Percentiles rank a stretch among this genome's conserved stretches.
Evolutionary conservation across 2,113 vertebrate genomes (phyloP).

Genomic region (Procavia capensis): DNA sequence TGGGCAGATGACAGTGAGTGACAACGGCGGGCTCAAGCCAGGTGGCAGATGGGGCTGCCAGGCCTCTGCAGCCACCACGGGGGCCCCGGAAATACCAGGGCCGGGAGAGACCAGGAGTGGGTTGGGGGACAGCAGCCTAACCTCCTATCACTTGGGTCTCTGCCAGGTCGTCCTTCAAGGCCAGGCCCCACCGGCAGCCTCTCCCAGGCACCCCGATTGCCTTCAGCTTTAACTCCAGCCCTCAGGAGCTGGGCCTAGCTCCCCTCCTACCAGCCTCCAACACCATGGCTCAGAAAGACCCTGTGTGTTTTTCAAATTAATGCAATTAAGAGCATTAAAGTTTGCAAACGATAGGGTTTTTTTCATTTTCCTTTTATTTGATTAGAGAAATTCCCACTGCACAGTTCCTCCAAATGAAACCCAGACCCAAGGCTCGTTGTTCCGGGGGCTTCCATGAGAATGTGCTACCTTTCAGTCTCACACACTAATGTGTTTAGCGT

Average conservation of each 20-base stretch:
- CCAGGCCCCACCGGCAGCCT: background rate
- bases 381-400: slow-evolving; percentile 89
- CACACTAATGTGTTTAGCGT: slow-evolving; percentile 88
- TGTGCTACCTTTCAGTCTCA: slow-evolving; percentile 87
- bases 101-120: background rate
- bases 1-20: slow-evolving; percentile 70
- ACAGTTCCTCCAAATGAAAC: slow-evolving; percentile 88
- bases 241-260: background rate
- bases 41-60: slow-evolving; percentile 59
- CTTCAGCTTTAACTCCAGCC: background rate
- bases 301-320: slow-evolving; percentile 87
- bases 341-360: slow-evolving; percentile 86
- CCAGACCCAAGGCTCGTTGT: slow-evolving; percentile 86
- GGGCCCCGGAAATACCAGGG: slow-evolving; percentile 70
- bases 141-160: slow-evolving; percentile 44
- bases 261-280: slow-evolving; percentile 63
- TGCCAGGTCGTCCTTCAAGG: background rate
- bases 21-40: slow-evolving; percentile 75
- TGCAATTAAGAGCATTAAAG: slow-evolving; percentile 90
- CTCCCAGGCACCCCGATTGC: background rate
- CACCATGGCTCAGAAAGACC: slow-evolving; percentile 67
- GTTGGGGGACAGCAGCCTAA: background rate
- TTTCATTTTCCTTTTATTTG: slow-evolving; percentile 91
- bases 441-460: slow-evolving; percentile 85
- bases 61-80: slow-evolving; percentile 52